phyloP scores from a whole-genome alignment of 2,888 invertebrate genomes.

The Heliconius sara region DNA sequence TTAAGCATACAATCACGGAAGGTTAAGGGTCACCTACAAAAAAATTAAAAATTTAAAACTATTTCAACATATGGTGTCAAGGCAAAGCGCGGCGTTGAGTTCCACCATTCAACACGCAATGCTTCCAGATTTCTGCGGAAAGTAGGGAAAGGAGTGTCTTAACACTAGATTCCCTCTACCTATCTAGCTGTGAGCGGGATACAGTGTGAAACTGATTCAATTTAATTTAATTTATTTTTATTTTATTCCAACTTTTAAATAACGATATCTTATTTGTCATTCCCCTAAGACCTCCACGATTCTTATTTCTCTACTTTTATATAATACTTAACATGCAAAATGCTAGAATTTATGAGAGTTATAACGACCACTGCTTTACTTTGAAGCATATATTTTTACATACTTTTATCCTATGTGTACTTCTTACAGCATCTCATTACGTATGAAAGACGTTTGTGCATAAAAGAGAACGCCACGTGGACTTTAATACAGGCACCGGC shows the following conservation, averaged over 20 bases:
- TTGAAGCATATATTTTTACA: slow-evolving; percentile 25
- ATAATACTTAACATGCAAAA: not conserved
- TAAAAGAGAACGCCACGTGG: slow-evolving; percentile 12
- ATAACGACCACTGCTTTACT: slow-evolving; percentile 1
- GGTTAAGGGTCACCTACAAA: no score
- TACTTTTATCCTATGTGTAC: slow-evolving; percentile 13
- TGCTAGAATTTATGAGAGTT: not conserved
- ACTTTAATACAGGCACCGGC: slow-evolving; percentile 11
- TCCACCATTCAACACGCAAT: no score
- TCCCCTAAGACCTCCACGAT: not conserved
- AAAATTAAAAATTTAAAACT: no score
- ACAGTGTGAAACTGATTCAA: no score
- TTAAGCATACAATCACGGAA: no score
- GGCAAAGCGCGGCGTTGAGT: no score
- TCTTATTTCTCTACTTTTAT: not conserved
- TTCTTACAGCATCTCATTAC: slow-evolving; percentile 31
- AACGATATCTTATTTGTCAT: not conserved
- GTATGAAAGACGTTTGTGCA: slow-evolving; percentile 28
- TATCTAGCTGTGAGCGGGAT: no score
- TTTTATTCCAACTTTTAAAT: not conserved
- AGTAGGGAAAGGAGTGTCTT: no score
- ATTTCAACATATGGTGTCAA: no score
- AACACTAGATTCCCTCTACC: no score
- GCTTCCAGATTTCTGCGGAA: no score
- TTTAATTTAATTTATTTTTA: no score